phyloP scores from a whole-genome alignment of 1,140 invertebrate genomes.

The Drosophila simulans region DNA sequence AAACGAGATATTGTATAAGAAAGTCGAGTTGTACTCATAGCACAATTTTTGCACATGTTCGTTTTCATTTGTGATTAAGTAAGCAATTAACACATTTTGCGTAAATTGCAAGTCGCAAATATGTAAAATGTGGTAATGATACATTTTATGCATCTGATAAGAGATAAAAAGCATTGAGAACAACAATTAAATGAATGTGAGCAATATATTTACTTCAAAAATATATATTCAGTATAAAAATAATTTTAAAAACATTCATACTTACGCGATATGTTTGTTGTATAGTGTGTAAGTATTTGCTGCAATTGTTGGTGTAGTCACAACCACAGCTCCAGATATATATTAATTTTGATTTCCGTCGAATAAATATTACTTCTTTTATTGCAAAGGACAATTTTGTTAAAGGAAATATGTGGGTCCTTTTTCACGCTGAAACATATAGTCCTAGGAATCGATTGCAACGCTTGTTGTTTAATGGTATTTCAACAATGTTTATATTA shows the following conservation, averaged over 20 bases:
- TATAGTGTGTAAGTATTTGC: constrained; percentile 8
- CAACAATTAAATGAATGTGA: not conserved
- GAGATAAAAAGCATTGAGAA: not conserved
- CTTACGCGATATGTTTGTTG: constrained; percentile 42
- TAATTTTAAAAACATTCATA: not conserved
- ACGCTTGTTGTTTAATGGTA: not conserved
- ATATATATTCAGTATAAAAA: not conserved
- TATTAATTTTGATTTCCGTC: constrained; percentile 1
- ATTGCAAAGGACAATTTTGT: not conserved
- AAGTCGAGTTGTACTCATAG: constrained; percentile 47
- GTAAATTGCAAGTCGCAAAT: constrained; percentile 26
- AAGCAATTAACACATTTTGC: constrained; percentile 58
- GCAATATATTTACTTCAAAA: not conserved
- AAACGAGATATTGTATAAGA: constrained; percentile 33
- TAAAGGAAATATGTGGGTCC: not conserved
- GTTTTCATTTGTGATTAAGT: constrained; percentile 50
- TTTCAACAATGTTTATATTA: constrained; percentile 16
- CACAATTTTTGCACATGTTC: constrained; percentile 68
- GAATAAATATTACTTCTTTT: not conserved
- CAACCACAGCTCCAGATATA: not conserved
- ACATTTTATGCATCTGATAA: constrained; percentile 1
- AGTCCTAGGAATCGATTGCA: constrained; percentile 4
- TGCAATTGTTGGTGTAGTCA: constrained; percentile 4
- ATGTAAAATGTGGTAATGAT: not conserved
- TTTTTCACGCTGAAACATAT: constrained; percentile 5